Conservation (phyloP, 2,797 vertebrate species). For the Urocyon cinereoargenteus region DNA sequence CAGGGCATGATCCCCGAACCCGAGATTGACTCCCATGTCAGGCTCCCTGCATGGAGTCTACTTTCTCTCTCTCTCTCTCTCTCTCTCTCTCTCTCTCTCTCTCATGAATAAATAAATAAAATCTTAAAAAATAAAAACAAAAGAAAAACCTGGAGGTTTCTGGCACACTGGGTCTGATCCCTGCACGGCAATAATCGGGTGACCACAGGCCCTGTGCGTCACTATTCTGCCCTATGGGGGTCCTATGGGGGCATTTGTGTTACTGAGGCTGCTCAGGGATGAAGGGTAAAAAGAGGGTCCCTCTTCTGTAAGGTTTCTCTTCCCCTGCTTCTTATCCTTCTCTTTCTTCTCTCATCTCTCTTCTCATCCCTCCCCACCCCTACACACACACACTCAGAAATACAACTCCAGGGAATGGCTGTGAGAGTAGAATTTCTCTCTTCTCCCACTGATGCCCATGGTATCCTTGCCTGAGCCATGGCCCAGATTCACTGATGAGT, state of each 20-base stretch:
- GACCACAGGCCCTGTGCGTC: accelerated
- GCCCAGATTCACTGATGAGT: neutral
- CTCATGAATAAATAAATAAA: no score
- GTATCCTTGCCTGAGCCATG: neutral
- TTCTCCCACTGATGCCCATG: neutral
- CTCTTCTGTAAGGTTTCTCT: neutral
- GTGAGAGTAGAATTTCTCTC: accelerated
- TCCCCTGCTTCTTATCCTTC: neutral
- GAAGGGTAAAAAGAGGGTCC: neutral
- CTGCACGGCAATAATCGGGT: neutral
- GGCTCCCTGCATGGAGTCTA: no score
- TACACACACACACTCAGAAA: neutral
- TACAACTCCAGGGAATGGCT: neutral
- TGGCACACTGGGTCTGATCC: neutral
- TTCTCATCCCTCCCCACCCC: neutral
- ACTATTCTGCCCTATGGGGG: neutral
- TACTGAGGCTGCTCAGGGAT: neutral
- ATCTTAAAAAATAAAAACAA: no score
- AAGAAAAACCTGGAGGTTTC: no score
- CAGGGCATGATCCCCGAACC: no score
- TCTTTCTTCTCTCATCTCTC: neutral
- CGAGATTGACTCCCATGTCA: no score
- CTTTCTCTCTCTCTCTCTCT: no score
- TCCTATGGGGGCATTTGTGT: neutral
- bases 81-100: no score